Percentiles rank a stretch among this genome's conserved stretches.
These are phyloP conservation scores for Mobula birostris DNA, from an alignment of 2,113 vertebrate genomes.

Conservation along the genomic window DNA sequence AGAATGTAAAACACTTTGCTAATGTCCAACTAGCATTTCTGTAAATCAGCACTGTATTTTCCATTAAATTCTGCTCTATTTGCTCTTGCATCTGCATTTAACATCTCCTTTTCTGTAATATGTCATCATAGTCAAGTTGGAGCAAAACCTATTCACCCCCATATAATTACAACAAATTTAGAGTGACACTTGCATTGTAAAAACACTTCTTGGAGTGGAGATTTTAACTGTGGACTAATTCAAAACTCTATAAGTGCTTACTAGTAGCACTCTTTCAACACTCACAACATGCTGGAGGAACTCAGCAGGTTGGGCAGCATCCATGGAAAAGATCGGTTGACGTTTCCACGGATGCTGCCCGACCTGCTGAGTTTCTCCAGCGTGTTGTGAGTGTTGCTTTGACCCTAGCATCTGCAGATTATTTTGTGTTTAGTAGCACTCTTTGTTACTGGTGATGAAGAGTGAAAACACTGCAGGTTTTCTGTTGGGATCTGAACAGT, in stretches of 20 bases:
- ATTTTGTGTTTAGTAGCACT: background rate
- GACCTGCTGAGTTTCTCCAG: too few species aligned
- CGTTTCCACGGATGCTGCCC: too few species aligned
- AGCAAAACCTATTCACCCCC: background rate
- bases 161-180: constrained; percentile 13
- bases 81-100: background rate
- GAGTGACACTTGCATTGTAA: background rate
- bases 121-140: too few species aligned
- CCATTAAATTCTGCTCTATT: background rate
- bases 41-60: background rate
- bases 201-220: background rate
- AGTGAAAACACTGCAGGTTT: background rate
- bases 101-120: background rate
- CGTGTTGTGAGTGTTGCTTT: too few species aligned
- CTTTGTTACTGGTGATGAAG: background rate
- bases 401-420: too few species aligned
- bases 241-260: background rate
- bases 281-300: too few species aligned
- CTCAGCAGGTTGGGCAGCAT: too few species aligned
- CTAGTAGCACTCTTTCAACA: background rate
- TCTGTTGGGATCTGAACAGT: background rate
- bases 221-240: background rate
- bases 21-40: background rate
- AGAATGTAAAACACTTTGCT: background rate
- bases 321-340: too few species aligned